Percentiles rank a stretch among this genome's conserved stretches.
phyloP scores from a whole-genome alignment of 2,797 vertebrate genomes.

The Aulostomus chinensis region DNA sequence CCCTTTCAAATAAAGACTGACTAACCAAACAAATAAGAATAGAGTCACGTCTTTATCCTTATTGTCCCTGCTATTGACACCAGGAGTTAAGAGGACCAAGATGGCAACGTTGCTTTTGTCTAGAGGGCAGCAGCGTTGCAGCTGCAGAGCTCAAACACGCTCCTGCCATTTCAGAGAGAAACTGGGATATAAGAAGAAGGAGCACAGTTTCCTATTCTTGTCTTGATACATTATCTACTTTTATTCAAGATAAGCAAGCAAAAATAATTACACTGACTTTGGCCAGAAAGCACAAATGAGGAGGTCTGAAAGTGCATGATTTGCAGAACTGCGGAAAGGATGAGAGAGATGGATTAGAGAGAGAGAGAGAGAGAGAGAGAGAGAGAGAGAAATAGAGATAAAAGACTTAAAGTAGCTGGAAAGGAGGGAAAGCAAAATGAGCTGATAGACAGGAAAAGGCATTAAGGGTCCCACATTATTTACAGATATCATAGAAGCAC shows the following conservation, averaged over 20 bases:
- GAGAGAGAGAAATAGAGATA: slow-evolving; percentile 17
- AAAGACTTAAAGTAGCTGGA: slow-evolving; percentile 13
- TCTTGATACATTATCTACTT: slow-evolving; percentile 15
- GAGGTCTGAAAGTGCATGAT: slow-evolving; percentile 11
- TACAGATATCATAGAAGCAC: no score
- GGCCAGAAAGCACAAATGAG: slow-evolving; percentile 6
- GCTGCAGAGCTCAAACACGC: no score
- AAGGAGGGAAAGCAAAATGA: slow-evolving; percentile 20
- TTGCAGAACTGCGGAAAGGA: slow-evolving; percentile 10
- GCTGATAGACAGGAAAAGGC: background rate
- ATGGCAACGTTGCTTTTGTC: no score
- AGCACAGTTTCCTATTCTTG: no score
- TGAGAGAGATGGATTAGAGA: background rate
- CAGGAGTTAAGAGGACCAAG: background rate
- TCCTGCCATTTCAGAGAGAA: no score
- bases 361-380: slow-evolving; percentile 9
- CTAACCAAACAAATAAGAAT: no score
- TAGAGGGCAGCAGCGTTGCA: background rate
- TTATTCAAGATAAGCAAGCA: slow-evolving; percentile 24
- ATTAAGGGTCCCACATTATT: slow-evolving; percentile 6
- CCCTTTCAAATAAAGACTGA: no score
- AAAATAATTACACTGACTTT: slow-evolving; percentile 34
- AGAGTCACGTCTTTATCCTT: no score
- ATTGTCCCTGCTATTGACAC: no score
- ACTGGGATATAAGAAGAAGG: no score